These are phyloP conservation scores for Pherbina coryleti DNA, from an alignment of 2,888 invertebrate species.

Conservation along the genomic window DNA sequence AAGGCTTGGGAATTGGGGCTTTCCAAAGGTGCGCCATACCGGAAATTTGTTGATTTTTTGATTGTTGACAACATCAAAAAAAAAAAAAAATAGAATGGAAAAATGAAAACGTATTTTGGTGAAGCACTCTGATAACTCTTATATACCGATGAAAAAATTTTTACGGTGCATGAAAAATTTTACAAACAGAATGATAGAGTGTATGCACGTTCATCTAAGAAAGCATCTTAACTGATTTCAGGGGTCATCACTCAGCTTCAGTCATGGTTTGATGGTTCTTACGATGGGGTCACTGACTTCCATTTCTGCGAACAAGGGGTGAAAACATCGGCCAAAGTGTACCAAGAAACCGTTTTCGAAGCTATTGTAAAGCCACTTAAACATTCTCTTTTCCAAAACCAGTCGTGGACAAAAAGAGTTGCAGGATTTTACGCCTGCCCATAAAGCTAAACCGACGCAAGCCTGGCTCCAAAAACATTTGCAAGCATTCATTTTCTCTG, in stretches of 20 bases:
- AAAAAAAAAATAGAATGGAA: no score
- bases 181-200: not conserved
- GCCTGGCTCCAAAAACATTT: no score
- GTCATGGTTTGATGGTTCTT: constrained; percentile 5
- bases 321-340: constrained; percentile 37
- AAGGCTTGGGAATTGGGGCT: no score
- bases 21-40: no score
- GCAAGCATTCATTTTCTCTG: no score
- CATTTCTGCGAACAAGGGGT: constrained; percentile 36
- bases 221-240: not conserved
- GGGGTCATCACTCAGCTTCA: not conserved
- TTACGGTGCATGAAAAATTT: not conserved
- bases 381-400: constrained; percentile 6
- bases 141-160: not conserved
- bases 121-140: no score
- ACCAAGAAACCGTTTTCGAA: constrained; percentile 1
- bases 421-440: no score
- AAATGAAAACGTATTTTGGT: no score
- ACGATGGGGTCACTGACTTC: constrained; percentile 27
- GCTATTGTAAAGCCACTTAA: constrained; percentile 12
- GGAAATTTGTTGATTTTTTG: no score
- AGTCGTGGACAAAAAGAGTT: no score
- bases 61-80: no score
- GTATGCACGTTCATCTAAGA: not conserved
- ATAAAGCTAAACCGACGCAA: no score